phyloP scores from a whole-genome alignment of 2,797 vertebrate species.

The Apogon hyalosoma region DNA sequence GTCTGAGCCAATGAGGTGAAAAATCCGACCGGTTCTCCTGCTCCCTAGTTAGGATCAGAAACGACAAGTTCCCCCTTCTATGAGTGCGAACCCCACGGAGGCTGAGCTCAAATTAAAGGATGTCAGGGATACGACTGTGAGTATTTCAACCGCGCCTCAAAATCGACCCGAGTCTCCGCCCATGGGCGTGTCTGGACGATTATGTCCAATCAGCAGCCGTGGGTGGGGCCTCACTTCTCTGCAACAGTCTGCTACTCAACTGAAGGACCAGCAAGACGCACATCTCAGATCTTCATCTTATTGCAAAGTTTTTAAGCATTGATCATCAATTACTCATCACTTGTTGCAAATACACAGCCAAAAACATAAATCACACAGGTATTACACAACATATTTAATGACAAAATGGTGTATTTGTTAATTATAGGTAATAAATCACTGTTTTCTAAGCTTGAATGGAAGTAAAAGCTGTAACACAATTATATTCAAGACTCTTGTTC shows the following conservation, averaged over 20 bases:
- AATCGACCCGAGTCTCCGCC: conserved; percentile 78
- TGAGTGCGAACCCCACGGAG: conserved; percentile 57
- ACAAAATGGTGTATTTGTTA: neutral
- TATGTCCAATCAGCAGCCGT: conserved; percentile 67
- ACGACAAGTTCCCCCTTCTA: conserved; percentile 43
- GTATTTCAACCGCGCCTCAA: conserved; percentile 82
- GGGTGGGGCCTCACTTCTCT: conserved; percentile 47
- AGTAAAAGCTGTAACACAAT: too few relatives aligned
- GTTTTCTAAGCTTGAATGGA: too few relatives aligned
- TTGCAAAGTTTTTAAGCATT: conserved; percentile 17
- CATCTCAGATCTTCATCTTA: conserved; percentile 6
- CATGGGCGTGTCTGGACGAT: conserved; percentile 65
- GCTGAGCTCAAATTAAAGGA: conserved; percentile 80
- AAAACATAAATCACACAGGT: neutral
- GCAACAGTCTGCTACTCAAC: conserved; percentile 44
- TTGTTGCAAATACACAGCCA: conserved; percentile 4
- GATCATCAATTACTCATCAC: conserved; percentile 1
- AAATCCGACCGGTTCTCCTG: conserved; percentile 65
- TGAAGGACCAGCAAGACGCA: conserved; percentile 14
- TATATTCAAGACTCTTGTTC: too few relatives aligned
- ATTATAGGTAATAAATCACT: too few relatives aligned
- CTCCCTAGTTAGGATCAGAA: conserved; percentile 33
- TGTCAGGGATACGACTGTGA: conserved; percentile 68
- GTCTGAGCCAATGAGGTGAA: conserved; percentile 48
- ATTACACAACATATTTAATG: neutral